These are phyloP conservation scores for Sphaerodactylus townsendi DNA, from an alignment of 2,113 vertebrate species.

Conservation along the genomic window DNA sequence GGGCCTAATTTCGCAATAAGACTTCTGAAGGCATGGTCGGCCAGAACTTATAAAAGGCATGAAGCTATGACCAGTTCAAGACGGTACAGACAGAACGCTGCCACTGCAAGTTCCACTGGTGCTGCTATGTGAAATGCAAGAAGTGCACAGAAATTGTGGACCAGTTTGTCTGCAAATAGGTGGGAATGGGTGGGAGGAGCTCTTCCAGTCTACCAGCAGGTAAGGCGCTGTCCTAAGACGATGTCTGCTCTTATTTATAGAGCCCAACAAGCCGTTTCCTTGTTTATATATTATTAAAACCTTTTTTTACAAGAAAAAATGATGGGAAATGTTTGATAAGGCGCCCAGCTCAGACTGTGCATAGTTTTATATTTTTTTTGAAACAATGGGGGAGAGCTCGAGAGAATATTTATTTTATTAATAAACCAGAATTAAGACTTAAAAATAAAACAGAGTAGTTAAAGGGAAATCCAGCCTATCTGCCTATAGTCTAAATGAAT, in stretches of 20 bases:
- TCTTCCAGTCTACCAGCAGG: conserved; percentile 35
- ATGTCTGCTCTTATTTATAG: conserved; percentile 82
- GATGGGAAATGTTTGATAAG: conserved; percentile 50
- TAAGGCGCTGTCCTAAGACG: conserved; percentile 60
- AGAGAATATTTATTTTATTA: conserved; percentile 65
- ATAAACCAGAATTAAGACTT: conserved; percentile 48
- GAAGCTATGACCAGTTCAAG: conserved; percentile 98
- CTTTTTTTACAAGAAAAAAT: conserved; percentile 56
- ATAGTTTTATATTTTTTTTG: conserved; percentile 57
- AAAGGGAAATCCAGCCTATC: conserved; percentile 50
- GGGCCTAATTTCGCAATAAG: conserved; percentile 97
- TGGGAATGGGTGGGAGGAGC: conserved; percentile 44
- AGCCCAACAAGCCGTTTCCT: conserved; percentile 67
- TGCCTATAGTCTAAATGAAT: conserved; percentile 31
- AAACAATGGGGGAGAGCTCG: conserved; percentile 48
- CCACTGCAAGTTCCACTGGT: conserved; percentile 99
- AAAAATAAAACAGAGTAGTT: conserved; percentile 46
- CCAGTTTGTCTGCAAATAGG: conserved; percentile 98
- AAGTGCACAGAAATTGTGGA: conserved; percentile 95
- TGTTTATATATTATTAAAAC: conserved; percentile 27
- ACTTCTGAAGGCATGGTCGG: conserved; percentile 98
- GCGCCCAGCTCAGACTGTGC: conserved; percentile 53
- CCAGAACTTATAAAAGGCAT: conserved; percentile 99
- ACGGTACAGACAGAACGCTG: conserved; percentile 94
- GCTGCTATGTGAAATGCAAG: conserved; percentile 99